Evolutionary conservation across 1,140 invertebrate genomes (phyloP).

Genomic region (Ooceraea biroi): DNA sequence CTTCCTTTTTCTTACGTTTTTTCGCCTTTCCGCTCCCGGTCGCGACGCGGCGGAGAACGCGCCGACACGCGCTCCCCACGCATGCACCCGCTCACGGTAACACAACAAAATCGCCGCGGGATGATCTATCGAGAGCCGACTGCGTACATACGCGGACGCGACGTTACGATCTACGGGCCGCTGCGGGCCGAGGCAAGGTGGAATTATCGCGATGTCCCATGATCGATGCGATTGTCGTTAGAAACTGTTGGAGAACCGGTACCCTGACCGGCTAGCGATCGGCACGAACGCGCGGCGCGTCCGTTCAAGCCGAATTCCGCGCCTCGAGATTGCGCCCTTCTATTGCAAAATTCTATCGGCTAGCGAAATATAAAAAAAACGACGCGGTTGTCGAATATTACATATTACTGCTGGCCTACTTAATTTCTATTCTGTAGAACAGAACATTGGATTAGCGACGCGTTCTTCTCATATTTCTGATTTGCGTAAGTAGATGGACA

Average conservation of each 20-base stretch:
- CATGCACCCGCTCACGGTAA: too few relatives aligned
- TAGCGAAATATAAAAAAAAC: too few relatives aligned
- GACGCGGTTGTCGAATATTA: too few relatives aligned
- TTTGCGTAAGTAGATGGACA: too few relatives aligned
- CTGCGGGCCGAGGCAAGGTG: slow-evolving; percentile 69
- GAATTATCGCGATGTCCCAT: slow-evolving; percentile 84
- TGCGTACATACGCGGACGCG: slow-evolving; percentile 19
- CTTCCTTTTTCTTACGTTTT: too few relatives aligned
- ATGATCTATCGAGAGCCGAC: slow-evolving; percentile 76
- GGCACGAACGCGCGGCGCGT: slow-evolving; percentile 49
- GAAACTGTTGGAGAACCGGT: slow-evolving; percentile 83
- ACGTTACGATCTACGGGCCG: slow-evolving; percentile 71
- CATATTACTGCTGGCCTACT: too few relatives aligned
- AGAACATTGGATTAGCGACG: too few relatives aligned
- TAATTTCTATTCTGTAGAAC: too few relatives aligned
- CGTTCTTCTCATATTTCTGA: too few relatives aligned
- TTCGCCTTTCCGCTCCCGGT: slow-evolving; percentile 24
- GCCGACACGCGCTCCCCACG: slow-evolving; percentile 33
- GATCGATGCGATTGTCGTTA: slow-evolving; percentile 86
- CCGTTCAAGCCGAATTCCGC: slow-evolving; percentile 28
- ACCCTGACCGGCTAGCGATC: slow-evolving; percentile 74
- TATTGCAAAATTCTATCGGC: too few relatives aligned
- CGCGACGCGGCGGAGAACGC: slow-evolving; percentile 39
- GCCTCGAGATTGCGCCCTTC: too few relatives aligned
- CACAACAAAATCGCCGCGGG: slow-evolving; percentile 77